phyloP scores from a whole-genome alignment of 2,888 invertebrate genomes.

The Parasteatoda lunata region DNA sequence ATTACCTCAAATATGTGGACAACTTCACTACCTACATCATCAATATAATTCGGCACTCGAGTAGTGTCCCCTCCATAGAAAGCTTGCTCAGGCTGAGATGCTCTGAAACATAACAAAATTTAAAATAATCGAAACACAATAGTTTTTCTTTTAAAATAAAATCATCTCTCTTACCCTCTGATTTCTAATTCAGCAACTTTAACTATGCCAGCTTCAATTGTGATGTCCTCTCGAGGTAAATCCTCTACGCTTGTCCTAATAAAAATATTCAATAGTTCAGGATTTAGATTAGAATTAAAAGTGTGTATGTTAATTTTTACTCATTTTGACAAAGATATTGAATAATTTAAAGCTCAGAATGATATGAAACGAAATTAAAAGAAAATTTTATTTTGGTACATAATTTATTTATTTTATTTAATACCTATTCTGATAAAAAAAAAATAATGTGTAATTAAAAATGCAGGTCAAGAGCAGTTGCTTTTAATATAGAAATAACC shows the following conservation, averaged over 20 bases:
- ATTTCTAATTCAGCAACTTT: constrained; percentile 74
- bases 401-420: too few species aligned
- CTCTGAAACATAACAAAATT: constrained; percentile 67
- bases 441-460: too few species aligned
- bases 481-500: constrained; percentile 77
- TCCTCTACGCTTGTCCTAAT: constrained; percentile 73
- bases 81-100: constrained; percentile 83
- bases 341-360: too few species aligned
- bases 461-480: too few species aligned
- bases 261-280: neutral
- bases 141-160: neutral
- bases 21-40: constrained; percentile 76
- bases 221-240: constrained; percentile 71
- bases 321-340: too few species aligned
- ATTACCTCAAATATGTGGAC: constrained; percentile 76
- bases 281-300: too few species aligned
- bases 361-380: neutral
- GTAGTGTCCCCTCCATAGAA: constrained; percentile 90
- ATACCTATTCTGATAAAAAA: too few species aligned
- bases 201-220: constrained; percentile 73
- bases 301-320: too few species aligned
- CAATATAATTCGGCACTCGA: constrained; percentile 83
- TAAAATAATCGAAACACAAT: neutral
- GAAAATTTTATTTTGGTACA: neutral
- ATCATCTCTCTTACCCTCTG: constrained; percentile 71